Evolutionary conservation across 2,113 vertebrate genomes (phyloP).

Genomic region (Nicator chloris): DNA sequence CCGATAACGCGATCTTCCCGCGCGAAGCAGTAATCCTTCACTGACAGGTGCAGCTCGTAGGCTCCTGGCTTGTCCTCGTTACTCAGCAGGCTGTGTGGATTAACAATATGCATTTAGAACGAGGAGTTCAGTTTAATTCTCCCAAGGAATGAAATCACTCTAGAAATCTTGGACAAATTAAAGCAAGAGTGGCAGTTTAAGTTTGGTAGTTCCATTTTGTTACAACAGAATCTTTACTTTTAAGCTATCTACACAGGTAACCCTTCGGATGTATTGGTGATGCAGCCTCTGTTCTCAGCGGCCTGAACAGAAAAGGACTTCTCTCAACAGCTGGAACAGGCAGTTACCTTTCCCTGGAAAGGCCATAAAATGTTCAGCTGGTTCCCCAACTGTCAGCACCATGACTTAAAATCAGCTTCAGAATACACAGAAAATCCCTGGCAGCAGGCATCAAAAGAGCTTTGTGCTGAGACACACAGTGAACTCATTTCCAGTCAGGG

Average conservation of each 20-base stretch:
- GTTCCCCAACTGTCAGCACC: background rate
- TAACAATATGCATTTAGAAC: background rate
- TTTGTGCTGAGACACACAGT: background rate
- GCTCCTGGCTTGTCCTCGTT: constrained; percentile 84
- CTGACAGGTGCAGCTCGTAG: constrained; percentile 92
- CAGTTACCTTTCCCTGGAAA: background rate
- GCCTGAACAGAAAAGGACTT: background rate
- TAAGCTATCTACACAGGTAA: background rate
- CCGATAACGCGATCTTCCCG: constrained; percentile 92
- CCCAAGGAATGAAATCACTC: background rate
- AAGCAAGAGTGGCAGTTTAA: background rate
- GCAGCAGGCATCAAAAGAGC: background rate
- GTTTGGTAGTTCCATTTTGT: background rate
- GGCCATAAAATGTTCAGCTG: background rate
- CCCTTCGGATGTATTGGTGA: background rate
- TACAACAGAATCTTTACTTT: background rate
- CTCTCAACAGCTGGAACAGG: background rate
- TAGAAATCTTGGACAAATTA: background rate
- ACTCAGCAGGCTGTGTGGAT: constrained; percentile 80
- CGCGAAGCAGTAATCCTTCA: constrained; percentile 99
- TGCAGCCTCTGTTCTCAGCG: background rate
- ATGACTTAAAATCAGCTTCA: background rate
- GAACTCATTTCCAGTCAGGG: background rate
- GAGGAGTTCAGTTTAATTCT: background rate
- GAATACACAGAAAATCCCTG: background rate